phyloP scores from a whole-genome alignment of 2,113 vertebrate species.

The Collichthys lucidus region DNA sequence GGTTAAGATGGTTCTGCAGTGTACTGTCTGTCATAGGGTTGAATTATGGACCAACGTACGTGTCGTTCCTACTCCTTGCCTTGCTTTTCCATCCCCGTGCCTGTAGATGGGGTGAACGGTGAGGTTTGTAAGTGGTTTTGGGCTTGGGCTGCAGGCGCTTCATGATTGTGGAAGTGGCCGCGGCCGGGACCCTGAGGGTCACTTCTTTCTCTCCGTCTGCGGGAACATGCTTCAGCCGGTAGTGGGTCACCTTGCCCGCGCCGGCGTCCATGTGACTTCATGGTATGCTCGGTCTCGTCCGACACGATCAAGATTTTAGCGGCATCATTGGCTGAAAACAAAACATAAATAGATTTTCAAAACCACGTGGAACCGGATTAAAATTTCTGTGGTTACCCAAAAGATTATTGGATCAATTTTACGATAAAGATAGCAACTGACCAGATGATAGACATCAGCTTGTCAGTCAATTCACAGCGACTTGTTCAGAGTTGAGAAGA shows the following conservation, averaged over 20 bases:
- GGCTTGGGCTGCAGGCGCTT: constrained; percentile 90
- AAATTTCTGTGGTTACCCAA: too few species aligned
- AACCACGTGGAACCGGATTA: too few species aligned
- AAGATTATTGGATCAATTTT: too few species aligned
- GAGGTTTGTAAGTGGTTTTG: constrained; percentile 88
- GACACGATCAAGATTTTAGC: constrained; percentile 86
- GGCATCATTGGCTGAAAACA: constrained; percentile 84
- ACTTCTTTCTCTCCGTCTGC: constrained; percentile 85
- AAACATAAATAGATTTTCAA: not conserved
- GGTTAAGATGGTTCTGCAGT: constrained; percentile 33
- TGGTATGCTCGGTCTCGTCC: constrained; percentile 90
- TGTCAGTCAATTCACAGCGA: not conserved
- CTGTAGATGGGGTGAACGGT: constrained; percentile 91
- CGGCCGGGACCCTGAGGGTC: constrained; percentile 84
- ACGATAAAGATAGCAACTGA: too few species aligned
- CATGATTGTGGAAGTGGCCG: constrained; percentile 84
- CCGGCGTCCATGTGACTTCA: constrained; percentile 90
- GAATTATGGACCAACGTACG: constrained; percentile 87
- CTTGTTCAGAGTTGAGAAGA: too few species aligned
- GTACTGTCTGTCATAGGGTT: constrained; percentile 74
- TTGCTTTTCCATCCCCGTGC: constrained; percentile 92
- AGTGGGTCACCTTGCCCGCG: constrained; percentile 88
- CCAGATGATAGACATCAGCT: too few species aligned
- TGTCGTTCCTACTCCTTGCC: constrained; percentile 97
- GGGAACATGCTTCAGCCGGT: constrained; percentile 89